Percentiles rank a stretch among this genome's conserved stretches.
Conservation (phyloP, 2,113 vertebrate species). For the Uropsilus gracilis region DNA sequence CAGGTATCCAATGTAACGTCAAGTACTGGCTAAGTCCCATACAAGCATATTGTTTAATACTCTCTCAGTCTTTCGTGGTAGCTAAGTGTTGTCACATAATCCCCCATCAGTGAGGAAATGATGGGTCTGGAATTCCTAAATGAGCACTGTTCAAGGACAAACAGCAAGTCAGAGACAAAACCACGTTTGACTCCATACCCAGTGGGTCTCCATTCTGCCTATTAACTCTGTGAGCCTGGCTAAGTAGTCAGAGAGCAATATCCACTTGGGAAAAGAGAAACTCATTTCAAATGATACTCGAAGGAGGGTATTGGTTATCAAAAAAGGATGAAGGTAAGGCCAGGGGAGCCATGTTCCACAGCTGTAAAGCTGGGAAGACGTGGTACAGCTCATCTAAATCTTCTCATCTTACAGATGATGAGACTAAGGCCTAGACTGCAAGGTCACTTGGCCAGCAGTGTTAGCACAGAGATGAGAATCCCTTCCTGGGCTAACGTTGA, state of each 20-base stretch:
- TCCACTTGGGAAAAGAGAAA: constrained; percentile 49
- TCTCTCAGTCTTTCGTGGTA: constrained; percentile 37
- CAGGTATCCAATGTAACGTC: constrained; percentile 25
- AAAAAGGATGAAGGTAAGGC: constrained; percentile 49
- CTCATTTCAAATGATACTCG: constrained; percentile 54
- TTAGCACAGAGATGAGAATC: neutral
- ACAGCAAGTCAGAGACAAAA: neutral
- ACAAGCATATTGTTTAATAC: constrained; percentile 67
- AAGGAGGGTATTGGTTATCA: neutral
- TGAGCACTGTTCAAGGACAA: constrained; percentile 61
- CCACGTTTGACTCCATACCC: neutral
- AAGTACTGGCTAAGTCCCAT: constrained; percentile 49
- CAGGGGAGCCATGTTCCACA: neutral
- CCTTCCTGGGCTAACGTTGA: neutral
- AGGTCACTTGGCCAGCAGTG: neutral
- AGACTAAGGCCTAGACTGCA: constrained; percentile 14
- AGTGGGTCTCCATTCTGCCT: neutral
- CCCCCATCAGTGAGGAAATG: constrained; percentile 63
- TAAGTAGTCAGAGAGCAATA: neutral
- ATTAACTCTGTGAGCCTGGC: neutral
- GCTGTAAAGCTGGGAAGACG: neutral
- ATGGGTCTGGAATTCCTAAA: constrained; percentile 55
- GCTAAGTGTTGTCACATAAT: constrained; percentile 62
- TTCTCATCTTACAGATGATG: neutral
- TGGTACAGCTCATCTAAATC: neutral